Evolutionary conservation across 2,113 vertebrate species (phyloP), one percentile per base, ranked within the genome.

Genomic region (Paramisgurnus dabryanus): DNA sequence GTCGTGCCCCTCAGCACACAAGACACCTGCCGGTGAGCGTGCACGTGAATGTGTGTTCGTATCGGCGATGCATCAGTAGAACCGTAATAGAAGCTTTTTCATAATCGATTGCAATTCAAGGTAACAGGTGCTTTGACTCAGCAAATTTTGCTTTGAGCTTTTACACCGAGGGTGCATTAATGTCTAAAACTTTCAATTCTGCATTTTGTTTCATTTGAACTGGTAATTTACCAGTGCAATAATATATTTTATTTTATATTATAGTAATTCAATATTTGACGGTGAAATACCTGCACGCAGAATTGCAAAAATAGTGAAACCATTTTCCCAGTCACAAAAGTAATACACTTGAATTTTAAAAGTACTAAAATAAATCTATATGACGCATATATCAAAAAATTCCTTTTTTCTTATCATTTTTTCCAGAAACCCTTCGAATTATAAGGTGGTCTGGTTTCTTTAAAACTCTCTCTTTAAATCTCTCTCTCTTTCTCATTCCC

Each of bases 31-130:
- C 43, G 73, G n/a, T 17, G 69, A 60, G 66, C 22, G 34, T 53
- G 67, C 27, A 34, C 6, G 49, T 49, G 80, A n/a, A 40, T 75
- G 49, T 81, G 79, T 17, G 15, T 64, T 41, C n/a, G 55, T 43
- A 12, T 60, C 49, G 7, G 49, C 53, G 57, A 60, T 74, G 67
- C 43, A 78, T 81, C n/a, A 43, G 18, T 60, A 41, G 15, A 66
- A 72, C 41, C 67, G 78, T 71, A 83, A 86, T 67, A 76, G 45
- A 58, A 75, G 66, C 61, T 74, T 78, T 79, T 74, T 80, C 55
- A 67, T 73, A 67, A 83, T 81, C 53, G 75, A 86, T 75, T 47
- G 78, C 80, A 69, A 64, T 68, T 39, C 63, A 79, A 39, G 45
- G 47, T 55, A 86, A 27, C 63, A 67, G 57, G 71, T 66, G 67